Evolutionary conservation across 2,113 vertebrate species (phyloP), one percentile per base, ranked within the genome.

Genomic region (Henicopernis longicauda): DNA sequence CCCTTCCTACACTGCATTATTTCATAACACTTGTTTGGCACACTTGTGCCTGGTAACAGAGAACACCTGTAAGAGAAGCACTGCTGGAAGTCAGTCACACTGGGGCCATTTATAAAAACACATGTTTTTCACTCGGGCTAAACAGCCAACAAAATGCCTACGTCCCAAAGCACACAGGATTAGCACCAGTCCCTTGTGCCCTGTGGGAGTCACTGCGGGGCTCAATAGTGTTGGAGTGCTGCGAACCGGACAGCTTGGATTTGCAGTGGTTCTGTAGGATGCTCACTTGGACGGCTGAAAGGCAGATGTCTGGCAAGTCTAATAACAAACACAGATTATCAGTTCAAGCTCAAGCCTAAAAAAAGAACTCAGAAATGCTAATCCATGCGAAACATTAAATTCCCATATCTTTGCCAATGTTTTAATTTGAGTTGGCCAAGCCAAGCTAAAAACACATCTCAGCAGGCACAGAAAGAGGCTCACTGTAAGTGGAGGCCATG

Each of bases 381-480:
- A 87, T 67, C 78, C 84, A 91, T 47, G 26, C 74, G 65, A 95
- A 96, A 81, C 57, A 81, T 63, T 66, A 74, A 86, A 93, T 87
- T 93, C 73, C 49, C 13, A 0, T 58, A 44, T 76, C 91, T 79
- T 76, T 88, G 86, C 73, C 90, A 87, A 57, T 72, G 44, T 82
- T 94, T 93, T 93, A 78, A 87, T 55, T 32, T 36, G 36, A 85
- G 66, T 58, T 82, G 82, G 78, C 57, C 4, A 19, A 93, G 79
- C 78, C 70, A 90, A 95, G 80, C 58, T 86, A 34, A 86, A 85
- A 90, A 38, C 81, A 77, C 34, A 74, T 63, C 78, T 89, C 15
- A 36, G 78, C 81, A 95, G 65, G 49, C 81, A 82, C 10, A 4
- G 77, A 65, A 89, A 72, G 73, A 81, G 26, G 40, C 61, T 92